Evolutionary conservation across 2,113 vertebrate species (phyloP).

Genomic region (Penelope pileata): DNA sequence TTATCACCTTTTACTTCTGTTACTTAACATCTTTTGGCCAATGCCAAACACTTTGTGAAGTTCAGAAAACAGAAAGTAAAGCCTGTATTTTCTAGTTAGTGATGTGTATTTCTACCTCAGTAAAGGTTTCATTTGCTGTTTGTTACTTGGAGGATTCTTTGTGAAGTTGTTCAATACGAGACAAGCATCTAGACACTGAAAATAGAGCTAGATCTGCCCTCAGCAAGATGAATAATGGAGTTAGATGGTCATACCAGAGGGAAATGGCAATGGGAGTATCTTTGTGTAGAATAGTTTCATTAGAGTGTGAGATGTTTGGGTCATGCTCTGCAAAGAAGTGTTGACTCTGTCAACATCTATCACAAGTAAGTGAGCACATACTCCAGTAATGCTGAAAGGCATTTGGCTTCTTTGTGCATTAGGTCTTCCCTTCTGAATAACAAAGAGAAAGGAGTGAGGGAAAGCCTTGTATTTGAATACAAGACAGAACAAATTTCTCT

Average conservation of each 20-base stretch:
- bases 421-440: not conserved
- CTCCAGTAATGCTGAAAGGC: not conserved
- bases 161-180: not conserved
- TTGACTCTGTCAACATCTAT: not conserved
- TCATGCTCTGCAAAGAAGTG: not conserved
- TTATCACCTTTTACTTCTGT: not conserved
- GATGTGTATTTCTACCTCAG: not conserved
- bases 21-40: not conserved
- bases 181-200: not conserved
- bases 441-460: not conserved
- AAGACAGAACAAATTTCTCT: not conserved
- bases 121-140: not conserved
- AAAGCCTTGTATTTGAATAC: not conserved
- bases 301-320: not conserved
- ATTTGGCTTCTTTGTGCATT: not conserved
- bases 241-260: not conserved
- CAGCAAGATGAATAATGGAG: not conserved
- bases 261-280: not conserved
- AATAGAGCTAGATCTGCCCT: not conserved
- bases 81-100: not conserved
- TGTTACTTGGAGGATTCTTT: not conserved
- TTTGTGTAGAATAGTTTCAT: not conserved
- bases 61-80: not conserved
- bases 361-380: not conserved
- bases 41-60: not conserved